Conservation (phyloP, 2,113 vertebrate genomes). For the Nothoprocta perdicaria region DNA sequence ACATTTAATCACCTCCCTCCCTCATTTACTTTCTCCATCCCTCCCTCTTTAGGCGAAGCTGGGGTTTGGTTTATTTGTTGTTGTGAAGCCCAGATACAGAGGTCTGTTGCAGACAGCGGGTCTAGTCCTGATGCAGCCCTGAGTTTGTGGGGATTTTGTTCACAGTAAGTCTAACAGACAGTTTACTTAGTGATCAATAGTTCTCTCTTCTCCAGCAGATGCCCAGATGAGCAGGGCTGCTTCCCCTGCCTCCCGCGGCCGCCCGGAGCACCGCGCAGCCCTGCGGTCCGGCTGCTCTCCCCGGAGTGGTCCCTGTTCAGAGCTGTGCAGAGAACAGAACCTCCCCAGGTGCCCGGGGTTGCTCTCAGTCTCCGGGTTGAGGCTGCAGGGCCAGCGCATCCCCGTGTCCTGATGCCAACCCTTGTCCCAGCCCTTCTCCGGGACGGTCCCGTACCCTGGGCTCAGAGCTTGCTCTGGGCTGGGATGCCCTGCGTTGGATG, state of each 20-base stretch:
- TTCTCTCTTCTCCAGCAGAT: not conserved
- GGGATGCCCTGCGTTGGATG: accelerated
- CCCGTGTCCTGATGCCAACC: not conserved
- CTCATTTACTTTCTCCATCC: not conserved
- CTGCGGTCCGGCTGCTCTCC: too few relatives aligned
- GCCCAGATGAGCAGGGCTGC: not conserved
- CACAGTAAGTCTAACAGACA: not conserved
- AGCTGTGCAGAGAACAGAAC: too few relatives aligned
- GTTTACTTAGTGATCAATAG: not conserved
- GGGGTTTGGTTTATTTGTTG: not conserved
- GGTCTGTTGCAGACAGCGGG: not conserved
- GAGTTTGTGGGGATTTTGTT: not conserved
- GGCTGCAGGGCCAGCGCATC: too few relatives aligned
- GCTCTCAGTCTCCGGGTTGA: too few relatives aligned
- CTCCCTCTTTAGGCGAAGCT: not conserved
- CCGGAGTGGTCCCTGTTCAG: too few relatives aligned
- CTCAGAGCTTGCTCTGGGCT: not conserved
- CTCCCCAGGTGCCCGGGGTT: too few relatives aligned
- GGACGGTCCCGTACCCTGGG: not conserved
- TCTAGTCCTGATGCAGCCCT: not conserved
- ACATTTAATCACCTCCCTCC: not conserved
- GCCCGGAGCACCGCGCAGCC: too few relatives aligned
- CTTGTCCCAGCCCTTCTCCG: not conserved
- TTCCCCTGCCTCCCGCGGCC: too few relatives aligned
- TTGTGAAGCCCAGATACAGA: not conserved